Evolutionary conservation across 2,113 vertebrate genomes (phyloP).

Genomic region (Platanista minor): DNA sequence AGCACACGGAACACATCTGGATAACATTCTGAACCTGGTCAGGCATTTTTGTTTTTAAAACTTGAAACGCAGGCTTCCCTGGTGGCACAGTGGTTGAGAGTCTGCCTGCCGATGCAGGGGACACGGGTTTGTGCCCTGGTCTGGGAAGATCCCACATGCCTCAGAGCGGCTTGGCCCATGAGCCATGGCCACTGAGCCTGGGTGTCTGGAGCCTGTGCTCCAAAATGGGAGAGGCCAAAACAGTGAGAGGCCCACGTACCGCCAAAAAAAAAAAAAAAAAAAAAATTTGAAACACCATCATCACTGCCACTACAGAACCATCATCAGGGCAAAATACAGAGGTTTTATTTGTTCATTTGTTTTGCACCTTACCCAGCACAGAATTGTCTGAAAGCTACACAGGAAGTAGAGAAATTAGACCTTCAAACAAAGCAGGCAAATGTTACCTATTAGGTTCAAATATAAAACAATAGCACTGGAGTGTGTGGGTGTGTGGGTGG

Average conservation of each 20-base stretch:
- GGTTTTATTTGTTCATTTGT: background rate
- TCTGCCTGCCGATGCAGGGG: no score
- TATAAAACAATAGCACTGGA: background rate
- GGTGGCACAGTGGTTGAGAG: no score
- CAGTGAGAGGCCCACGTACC: no score
- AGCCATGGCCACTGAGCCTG: no score
- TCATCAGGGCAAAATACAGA: background rate
- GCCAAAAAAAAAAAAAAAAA: no score
- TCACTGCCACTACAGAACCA: background rate
- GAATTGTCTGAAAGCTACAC: background rate
- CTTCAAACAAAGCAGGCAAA: background rate
- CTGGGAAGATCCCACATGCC: no score
- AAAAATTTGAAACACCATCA: background rate
- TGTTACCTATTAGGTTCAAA: background rate
- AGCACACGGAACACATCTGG: background rate
- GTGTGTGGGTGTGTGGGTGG: fast-evolving
- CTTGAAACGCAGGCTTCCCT: no score
- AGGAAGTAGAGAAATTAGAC: background rate
- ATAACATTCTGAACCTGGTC: background rate
- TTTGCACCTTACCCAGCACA: background rate
- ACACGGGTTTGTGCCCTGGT: no score
- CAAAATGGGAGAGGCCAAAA: no score
- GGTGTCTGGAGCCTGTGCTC: no score
- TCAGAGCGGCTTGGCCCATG: no score
- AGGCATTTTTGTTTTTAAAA: background rate